phyloP scores from a whole-genome alignment of 2,797 vertebrate genomes.

The Melanotaenia nigrans region DNA sequence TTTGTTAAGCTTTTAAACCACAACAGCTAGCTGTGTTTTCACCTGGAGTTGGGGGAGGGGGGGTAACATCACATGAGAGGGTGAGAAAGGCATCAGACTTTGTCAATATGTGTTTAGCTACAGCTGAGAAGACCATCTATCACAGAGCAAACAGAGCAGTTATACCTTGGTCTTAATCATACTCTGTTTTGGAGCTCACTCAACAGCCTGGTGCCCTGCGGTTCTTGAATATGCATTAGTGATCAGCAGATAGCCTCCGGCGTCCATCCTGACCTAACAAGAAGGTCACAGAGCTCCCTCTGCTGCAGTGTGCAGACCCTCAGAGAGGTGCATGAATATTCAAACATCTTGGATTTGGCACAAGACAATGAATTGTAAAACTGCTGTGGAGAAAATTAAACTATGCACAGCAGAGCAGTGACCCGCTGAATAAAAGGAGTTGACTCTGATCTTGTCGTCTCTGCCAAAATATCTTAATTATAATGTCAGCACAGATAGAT shows the following conservation, averaged over 20 bases:
- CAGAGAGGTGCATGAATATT: constrained; percentile 65
- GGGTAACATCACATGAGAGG: constrained; percentile 32
- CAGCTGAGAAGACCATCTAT: constrained; percentile 43
- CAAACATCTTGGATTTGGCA: constrained; percentile 46
- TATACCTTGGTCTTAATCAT: constrained; percentile 40
- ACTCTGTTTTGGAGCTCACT: constrained; percentile 20
- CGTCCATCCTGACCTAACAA: constrained; percentile 64
- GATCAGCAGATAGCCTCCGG: constrained; percentile 62
- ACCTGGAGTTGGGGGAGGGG: neutral
- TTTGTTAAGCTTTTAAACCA: constrained; percentile 26
- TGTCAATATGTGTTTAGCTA: constrained; percentile 68
- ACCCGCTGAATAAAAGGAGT: constrained; percentile 28
- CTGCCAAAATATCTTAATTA: constrained; percentile 47
- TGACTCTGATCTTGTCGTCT: constrained; percentile 21
- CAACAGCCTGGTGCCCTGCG: constrained; percentile 31
- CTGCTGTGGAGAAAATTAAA: constrained; percentile 39
- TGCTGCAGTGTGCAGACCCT: constrained; percentile 30
- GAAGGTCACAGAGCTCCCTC: constrained; percentile 67
- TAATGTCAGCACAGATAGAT: constrained; percentile 31
- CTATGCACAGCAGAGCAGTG: constrained; percentile 27
- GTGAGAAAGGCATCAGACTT: constrained; percentile 55
- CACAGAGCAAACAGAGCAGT: constrained; percentile 19
- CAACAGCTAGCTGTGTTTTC: constrained; percentile 22
- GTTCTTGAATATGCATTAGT: constrained; percentile 67
- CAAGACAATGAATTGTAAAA: constrained; percentile 48